phyloP scores from a whole-genome alignment of 2,113 vertebrate genomes.

The Megalops atlanticus region DNA sequence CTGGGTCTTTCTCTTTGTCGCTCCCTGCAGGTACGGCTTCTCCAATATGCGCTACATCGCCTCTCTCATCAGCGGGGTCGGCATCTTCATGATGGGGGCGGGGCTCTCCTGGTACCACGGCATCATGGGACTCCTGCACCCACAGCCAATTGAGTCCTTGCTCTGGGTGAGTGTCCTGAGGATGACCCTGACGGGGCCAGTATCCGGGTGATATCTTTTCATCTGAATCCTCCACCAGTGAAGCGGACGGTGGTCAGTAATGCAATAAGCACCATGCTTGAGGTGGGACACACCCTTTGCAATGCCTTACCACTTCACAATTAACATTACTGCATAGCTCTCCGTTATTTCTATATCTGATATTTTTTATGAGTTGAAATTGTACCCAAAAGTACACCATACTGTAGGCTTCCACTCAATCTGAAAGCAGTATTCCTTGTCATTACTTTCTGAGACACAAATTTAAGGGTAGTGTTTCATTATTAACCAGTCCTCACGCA shows the following conservation, averaged over 20 bases:
- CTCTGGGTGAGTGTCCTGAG: constrained; percentile 82
- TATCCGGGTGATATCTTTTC: no score
- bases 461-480: no score
- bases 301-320: background rate
- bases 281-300: background rate
- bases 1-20: background rate
- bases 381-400: no score
- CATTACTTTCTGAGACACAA: no score
- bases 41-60: constrained; percentile 98
- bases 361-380: background rate
- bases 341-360: no score
- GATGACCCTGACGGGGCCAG: background rate
- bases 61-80: constrained; percentile 95
- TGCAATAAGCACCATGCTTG: no score
- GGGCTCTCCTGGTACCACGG: constrained; percentile 98
- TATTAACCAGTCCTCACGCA: no score
- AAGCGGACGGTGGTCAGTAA: background rate
- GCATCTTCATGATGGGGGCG: constrained; percentile 99
- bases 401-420: no score
- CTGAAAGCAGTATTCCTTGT: no score
- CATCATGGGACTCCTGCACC: constrained; percentile 91
- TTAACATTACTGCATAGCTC: no score
- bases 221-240: background rate
- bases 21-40: constrained; percentile 86
- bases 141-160: constrained; percentile 90